Base-by-base conservation (phyloP, 2,113 vertebrate genomes). In the Drymodes brunneopygia region DNA sequence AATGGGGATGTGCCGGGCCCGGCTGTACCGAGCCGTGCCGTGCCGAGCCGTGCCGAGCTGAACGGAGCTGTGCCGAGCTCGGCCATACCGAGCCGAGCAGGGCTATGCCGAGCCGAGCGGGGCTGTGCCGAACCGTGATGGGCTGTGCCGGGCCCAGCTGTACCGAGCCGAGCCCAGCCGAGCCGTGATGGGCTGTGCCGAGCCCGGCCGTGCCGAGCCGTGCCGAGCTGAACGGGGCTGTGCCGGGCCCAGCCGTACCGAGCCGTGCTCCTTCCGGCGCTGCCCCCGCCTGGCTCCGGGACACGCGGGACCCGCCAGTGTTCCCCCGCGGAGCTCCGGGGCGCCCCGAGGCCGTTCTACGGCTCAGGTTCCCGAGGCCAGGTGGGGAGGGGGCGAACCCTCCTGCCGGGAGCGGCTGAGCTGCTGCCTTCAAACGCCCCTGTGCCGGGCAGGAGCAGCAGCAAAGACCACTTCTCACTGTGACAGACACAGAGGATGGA, bases 221-320 rank as follows among this genome's bases (percentile, higher is more conserved):
- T 0, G 35, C 14, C 4, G 67, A 2, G 48, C 35, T 2, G 62
- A 9, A 12, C 23, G 2, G n/a, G n/a, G n/a, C n/a, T 12, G 27
- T 9, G 24, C 64, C 4, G 22, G 13, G 78, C 51, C 10, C 18
- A 15, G 28, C 29, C 13, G 38, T 7, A 40, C 51, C 13, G 6
- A 4, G 25, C 61, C 23, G 24, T 8, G 31, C 11, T 33, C n/a
- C 10, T 56, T 6, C 24, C 66, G 35, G 57, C 25, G 42, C 50
- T 48, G 40, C 18, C 61, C 66, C 58, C 19, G 57, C 67, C 64
- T 50, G 47, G 47, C 56, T 38, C 56, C n/a, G 24, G 61, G 6
- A 11, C 31, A 1, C 29, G 11, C 38, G 1, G 29, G 11, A 8
- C 6, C 16, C 10, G 11, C 47, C 36, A 24, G 36, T 7, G 40